Conservation (phyloP, 2,113 vertebrate genomes). For the Phaethornis superciliosus region DNA sequence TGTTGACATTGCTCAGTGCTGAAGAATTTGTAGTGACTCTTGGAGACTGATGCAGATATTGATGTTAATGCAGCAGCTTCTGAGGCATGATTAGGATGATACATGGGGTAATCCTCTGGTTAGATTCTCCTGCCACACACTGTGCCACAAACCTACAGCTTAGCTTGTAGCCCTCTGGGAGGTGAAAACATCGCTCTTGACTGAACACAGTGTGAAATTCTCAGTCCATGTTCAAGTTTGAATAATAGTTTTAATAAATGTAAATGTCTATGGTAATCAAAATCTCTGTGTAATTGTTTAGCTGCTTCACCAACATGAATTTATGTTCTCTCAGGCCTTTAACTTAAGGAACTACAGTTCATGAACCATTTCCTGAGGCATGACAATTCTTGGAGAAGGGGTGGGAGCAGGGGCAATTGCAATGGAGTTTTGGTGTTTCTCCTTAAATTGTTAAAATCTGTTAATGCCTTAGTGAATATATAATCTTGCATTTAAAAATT, state of each 20-base stretch:
- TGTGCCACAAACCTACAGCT: background rate
- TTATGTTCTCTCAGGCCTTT: background rate
- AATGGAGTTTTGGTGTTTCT: background rate
- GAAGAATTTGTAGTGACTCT: background rate
- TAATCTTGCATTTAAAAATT: background rate
- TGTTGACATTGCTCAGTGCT: background rate
- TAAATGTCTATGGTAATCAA: background rate
- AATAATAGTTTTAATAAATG: constrained; percentile 50
- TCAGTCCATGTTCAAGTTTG: background rate
- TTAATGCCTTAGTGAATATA: background rate
- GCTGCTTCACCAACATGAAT: background rate
- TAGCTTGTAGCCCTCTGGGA: background rate
- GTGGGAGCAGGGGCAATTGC: background rate
- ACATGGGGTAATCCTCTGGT: background rate
- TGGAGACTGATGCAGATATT: constrained; percentile 28
- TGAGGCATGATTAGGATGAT: background rate
- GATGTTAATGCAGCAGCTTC: constrained; percentile 19
- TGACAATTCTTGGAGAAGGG: background rate
- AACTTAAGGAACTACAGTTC: background rate
- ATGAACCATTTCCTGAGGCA: background rate
- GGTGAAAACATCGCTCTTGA: background rate
- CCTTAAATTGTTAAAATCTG: background rate
- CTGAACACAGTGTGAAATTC: background rate
- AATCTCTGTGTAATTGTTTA: background rate
- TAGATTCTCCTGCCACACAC: background rate